Conservation (phyloP, 2,797 vertebrate species). For the Acrocephalus scirpaceus region DNA sequence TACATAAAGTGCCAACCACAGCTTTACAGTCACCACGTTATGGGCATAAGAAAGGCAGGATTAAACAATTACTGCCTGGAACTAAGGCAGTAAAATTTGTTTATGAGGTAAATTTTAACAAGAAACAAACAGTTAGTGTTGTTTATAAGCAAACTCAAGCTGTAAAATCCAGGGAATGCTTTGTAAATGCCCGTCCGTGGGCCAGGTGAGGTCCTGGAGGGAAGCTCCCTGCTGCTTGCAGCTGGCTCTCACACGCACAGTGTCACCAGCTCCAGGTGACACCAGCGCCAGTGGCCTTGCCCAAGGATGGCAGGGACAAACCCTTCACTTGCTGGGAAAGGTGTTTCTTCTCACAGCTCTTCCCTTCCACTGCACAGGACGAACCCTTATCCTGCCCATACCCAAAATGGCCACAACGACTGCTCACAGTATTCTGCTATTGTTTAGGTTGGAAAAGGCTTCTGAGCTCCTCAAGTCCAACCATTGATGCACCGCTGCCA, state of each 20-base stretch:
- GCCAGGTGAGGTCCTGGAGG: constrained; percentile 6
- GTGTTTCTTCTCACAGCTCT: neutral
- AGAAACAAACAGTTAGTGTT: constrained; percentile 71
- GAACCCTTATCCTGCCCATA: accelerated
- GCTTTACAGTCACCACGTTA: constrained; percentile 33
- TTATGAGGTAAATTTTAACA: constrained; percentile 76
- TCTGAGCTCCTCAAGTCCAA: neutral
- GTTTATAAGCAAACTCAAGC: constrained; percentile 72
- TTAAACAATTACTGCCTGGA: constrained; percentile 67
- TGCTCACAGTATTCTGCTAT: accelerated
- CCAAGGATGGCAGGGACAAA: neutral
- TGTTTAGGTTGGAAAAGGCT: neutral
- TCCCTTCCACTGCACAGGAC: accelerated
- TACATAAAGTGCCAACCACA: constrained; percentile 30
- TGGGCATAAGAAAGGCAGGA: constrained; percentile 15
- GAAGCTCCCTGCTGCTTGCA: constrained; percentile 24
- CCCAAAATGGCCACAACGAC: accelerated
- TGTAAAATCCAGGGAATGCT: constrained; percentile 53
- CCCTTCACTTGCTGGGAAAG: too few relatives aligned
- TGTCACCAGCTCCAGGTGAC: neutral
- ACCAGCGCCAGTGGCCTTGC: neutral
- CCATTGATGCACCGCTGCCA: neutral
- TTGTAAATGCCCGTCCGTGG: constrained; percentile 35
- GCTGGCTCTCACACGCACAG: neutral
- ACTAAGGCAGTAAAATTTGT: constrained; percentile 69